These are phyloP conservation scores for Drosophila sturtevanti DNA, from an alignment of 1,140 invertebrate genomes.

Conservation along the genomic window DNA sequence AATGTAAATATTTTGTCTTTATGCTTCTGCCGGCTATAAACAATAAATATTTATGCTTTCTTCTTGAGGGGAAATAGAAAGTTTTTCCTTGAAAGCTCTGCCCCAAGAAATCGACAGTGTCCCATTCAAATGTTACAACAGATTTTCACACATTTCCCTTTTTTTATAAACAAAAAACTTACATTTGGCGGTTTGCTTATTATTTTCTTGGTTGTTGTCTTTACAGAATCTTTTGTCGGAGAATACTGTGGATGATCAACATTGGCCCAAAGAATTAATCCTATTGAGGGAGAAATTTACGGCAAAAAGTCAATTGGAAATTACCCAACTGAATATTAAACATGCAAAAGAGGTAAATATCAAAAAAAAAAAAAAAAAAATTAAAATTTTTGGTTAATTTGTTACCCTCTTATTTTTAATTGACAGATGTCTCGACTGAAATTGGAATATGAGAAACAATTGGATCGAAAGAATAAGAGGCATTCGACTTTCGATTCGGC, in stretches of 20 bases:
- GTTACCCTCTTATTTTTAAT: too few relatives aligned
- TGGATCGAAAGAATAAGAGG: conserved; percentile 83
- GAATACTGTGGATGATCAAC: conserved; percentile 85
- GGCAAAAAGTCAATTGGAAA: conserved; percentile 85
- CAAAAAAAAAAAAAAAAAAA: background rate
- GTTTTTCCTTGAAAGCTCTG: conserved; percentile 33
- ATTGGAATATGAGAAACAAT: conserved; percentile 80
- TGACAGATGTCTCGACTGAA: conserved; percentile 83
- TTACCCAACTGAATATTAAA: conserved; percentile 85
- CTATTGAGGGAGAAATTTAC: conserved; percentile 87
- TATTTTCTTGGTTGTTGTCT: conserved; percentile 22
- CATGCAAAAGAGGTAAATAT: conserved; percentile 83
- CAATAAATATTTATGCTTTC: conserved; percentile 68
- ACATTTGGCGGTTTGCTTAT: conserved; percentile 1
- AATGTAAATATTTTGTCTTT: conserved; percentile 63
- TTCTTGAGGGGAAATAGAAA: conserved; percentile 30
- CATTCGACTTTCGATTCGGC: conserved; percentile 85
- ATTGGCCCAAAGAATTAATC: conserved; percentile 88
- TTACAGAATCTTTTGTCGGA: conserved; percentile 86
- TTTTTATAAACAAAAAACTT: conserved; percentile 17
- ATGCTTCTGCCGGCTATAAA: conserved; percentile 26
- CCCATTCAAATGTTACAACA: conserved; percentile 52
- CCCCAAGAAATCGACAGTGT: conserved; percentile 37
- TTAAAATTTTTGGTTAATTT: too few relatives aligned
- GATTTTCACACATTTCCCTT: conserved; percentile 45